Evolutionary conservation across 2,797 vertebrate genomes (phyloP).

Genomic region (Phoebastria nigripes): DNA sequence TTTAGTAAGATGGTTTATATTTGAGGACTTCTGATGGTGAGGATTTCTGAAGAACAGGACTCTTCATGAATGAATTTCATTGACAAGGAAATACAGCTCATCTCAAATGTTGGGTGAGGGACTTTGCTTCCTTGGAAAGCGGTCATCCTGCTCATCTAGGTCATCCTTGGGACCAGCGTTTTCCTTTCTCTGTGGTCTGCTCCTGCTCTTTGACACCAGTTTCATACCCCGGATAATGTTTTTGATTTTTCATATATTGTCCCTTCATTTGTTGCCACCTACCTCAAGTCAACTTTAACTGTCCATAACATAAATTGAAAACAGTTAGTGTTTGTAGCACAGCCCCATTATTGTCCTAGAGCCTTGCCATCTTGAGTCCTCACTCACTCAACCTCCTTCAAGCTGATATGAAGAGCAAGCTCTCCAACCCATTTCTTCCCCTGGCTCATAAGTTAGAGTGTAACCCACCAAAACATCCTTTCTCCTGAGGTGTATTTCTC

Average conservation of each 20-base stretch:
- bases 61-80: background rate
- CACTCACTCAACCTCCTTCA: background rate
- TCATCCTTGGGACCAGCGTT: background rate
- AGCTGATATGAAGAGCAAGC: background rate
- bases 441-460: background rate
- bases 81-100: background rate
- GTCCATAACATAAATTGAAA: background rate
- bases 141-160: background rate
- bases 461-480: background rate
- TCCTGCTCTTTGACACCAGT: background rate
- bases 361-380: background rate
- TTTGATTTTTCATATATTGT: background rate
- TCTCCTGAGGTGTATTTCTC: background rate
- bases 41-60: background rate
- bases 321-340: background rate
- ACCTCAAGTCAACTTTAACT: background rate
- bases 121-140: background rate
- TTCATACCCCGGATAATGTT: background rate
- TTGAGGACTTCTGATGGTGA: slow-evolving; percentile 21
- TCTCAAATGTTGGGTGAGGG: background rate
- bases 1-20: slow-evolving; percentile 31
- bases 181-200: background rate
- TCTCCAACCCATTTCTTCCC: background rate
- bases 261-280: background rate
- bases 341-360: background rate